Conservation (phyloP, 2,797 vertebrate species). For the Eurystomus glaucurus region DNA sequence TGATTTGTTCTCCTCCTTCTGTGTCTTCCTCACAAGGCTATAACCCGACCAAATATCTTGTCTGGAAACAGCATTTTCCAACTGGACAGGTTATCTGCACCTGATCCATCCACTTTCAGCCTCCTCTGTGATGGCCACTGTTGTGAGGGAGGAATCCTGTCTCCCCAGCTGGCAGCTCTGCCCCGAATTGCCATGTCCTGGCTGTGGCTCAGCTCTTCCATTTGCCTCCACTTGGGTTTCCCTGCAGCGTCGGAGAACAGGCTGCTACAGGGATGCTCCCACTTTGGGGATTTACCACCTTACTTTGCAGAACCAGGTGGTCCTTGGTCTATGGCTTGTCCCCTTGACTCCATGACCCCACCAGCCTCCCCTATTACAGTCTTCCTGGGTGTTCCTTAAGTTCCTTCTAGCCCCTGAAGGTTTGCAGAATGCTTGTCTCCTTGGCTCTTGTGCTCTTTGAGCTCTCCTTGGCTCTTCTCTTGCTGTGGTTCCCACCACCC, state of each 20-base stretch:
- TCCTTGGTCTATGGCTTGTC: neutral
- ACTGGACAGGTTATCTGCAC: rapidly evolving
- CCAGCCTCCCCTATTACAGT: neutral
- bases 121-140: neutral
- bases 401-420: neutral
- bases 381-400: neutral
- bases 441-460: neutral
- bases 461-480: neutral
- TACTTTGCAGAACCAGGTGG: neutral
- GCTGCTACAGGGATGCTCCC: neutral
- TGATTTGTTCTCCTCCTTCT: neutral
- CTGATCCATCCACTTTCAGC: neutral
- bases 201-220: neutral
- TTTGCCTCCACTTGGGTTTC: neutral
- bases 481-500: neutral
- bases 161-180: neutral
- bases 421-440: neutral
- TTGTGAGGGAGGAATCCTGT: neutral
- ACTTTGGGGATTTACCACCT: neutral
- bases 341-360: neutral
- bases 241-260: rapidly evolving
- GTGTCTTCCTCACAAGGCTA: neutral
- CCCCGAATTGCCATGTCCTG: neutral
- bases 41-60: rapidly evolving
- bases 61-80: neutral